Conservation (phyloP, 2,888 invertebrate species). For the Scaptomyza caliginosa region DNA sequence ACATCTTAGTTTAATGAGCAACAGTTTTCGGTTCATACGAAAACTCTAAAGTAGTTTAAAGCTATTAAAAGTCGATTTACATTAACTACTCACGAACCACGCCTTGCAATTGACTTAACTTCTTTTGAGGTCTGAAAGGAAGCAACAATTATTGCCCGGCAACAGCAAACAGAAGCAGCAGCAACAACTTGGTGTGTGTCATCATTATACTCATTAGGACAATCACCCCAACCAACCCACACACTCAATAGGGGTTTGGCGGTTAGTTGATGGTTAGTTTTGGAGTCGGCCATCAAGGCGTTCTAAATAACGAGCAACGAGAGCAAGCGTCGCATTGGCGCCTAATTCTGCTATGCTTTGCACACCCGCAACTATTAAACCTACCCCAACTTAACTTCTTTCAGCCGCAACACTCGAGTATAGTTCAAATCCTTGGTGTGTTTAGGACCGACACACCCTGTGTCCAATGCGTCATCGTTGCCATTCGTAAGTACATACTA, state of each 20-base stretch:
- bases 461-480: conserved; percentile 49
- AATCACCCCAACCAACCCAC: not conserved
- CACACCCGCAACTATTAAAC: conserved; percentile 20
- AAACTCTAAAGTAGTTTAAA: not conserved
- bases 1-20: too few relatives aligned
- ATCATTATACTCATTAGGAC: conserved; percentile 59
- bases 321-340: conserved; percentile 55
- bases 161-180: not conserved
- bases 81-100: not conserved
- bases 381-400: too few relatives aligned
- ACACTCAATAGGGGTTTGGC: conserved; percentile 28
- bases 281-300: conserved; percentile 32
- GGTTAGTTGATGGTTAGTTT: not conserved
- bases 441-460: conserved; percentile 36
- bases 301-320: conserved; percentile 32
- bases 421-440: conserved; percentile 36
- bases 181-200: conserved; percentile 52
- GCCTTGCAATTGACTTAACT: conserved; percentile 6
- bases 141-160: conserved; percentile 41
- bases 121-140: not conserved
- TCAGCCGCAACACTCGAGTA: not conserved
- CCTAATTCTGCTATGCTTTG: conserved; percentile 37
- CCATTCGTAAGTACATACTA: conserved; percentile 12
- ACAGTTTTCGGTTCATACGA: too few relatives aligned
- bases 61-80: conserved; percentile 5